These are phyloP conservation scores for Bos indicus DNA, from an alignment of 2,113 vertebrate species.

Conservation along the genomic window DNA sequence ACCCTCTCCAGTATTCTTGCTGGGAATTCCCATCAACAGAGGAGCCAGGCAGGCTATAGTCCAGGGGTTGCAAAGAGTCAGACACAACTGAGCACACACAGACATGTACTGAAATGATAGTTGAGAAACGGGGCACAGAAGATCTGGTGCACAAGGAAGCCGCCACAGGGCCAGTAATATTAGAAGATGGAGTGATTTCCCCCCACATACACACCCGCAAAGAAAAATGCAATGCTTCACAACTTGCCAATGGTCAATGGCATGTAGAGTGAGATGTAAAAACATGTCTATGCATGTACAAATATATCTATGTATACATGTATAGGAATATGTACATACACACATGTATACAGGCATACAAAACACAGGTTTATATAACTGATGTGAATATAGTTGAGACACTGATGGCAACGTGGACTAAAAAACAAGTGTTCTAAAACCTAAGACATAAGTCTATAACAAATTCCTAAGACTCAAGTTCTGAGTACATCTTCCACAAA, in stretches of 20 bases:
- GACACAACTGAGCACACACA: background rate
- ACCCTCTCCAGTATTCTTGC: background rate
- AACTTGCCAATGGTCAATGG: background rate
- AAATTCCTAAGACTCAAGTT: background rate
- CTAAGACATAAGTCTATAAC: background rate
- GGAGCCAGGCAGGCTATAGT: background rate
- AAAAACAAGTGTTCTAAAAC: background rate
- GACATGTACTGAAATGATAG: background rate
- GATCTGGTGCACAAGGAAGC: background rate
- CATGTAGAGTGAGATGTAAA: background rate
- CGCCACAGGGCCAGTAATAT: background rate
- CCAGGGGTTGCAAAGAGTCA: background rate
- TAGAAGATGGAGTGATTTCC: background rate
- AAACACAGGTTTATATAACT: background rate
- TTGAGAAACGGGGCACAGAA: background rate
- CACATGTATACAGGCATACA: background rate
- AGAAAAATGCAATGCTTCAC: background rate
- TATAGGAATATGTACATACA: background rate
- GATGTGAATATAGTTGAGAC: background rate
- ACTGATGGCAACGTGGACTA: background rate
- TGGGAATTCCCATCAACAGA: background rate
- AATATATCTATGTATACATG: background rate
- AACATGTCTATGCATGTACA: background rate
- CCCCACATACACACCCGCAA: background rate
- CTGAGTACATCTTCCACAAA: background rate